A percentile compares a stretch with the other conserved stretches of the same genome.
Evolutionary conservation across 2,797 vertebrate genomes (phyloP).

Genomic region (Spea hammondii): DNA sequence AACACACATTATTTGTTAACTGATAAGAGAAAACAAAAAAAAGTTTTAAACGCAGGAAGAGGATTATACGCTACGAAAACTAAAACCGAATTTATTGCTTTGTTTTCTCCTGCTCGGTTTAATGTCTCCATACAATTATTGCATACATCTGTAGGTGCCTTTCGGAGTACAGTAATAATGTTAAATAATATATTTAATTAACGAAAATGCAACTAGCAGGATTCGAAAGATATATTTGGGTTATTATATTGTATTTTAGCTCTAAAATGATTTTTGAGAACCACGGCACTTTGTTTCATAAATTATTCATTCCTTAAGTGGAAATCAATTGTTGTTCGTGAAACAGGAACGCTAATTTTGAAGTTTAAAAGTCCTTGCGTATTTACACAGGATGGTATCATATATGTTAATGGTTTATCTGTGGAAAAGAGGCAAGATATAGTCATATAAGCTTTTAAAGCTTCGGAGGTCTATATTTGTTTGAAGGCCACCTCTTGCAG

Average conservation of each 20-base stretch:
- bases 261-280: background rate
- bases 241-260: background rate
- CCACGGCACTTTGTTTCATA: background rate
- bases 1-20: conserved; percentile 14
- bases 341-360: no score
- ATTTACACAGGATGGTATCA: no score
- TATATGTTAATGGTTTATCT: no score
- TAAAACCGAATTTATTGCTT: conserved; percentile 40
- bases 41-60: conserved; percentile 7
- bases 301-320: background rate
- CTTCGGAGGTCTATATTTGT: no score
- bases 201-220: background rate
- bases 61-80: conserved; percentile 17
- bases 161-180: background rate
- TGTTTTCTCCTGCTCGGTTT: conserved; percentile 9
- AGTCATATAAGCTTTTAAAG: no score
- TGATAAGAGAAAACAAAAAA: conserved; percentile 30
- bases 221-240: background rate
- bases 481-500: no score
- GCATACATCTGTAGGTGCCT: conserved; percentile 18
- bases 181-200: conserved; percentile 12
- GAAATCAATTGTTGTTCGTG: background rate
- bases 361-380: no score
- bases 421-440: no score
- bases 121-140: conserved; percentile 7